These are phyloP conservation scores for Tenrec ecaudatus DNA, from an alignment of 2,113 vertebrate genomes.

Conservation along the genomic window DNA sequence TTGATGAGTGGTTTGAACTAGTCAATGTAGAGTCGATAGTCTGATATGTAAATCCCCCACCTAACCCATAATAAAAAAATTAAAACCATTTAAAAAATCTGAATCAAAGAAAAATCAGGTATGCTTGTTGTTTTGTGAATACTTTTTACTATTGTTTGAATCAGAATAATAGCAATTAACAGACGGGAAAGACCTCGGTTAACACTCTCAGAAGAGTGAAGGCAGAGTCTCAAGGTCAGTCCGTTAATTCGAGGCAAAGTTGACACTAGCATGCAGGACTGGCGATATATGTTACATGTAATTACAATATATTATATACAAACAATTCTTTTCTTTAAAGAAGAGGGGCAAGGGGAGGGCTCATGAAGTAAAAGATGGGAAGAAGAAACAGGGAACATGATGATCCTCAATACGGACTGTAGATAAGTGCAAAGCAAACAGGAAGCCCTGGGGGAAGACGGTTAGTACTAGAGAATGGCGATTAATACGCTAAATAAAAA, in stretches of 20 bases:
- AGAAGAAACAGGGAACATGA: conserved; percentile 14
- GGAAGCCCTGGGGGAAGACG: background rate
- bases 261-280: background rate
- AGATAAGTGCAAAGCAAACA: conserved; percentile 16
- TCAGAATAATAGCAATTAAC: background rate
- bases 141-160: conserved; percentile 5
- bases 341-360: background rate
- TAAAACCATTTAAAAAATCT: too few relatives aligned
- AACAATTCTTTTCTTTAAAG: background rate
- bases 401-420: background rate
- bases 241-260: conserved; percentile 15
- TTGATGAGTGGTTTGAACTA: too few relatives aligned
- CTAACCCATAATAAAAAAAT: too few relatives aligned
- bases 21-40: too few relatives aligned
- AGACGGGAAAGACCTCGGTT: background rate
- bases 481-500: background rate
- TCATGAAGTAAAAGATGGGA: background rate
- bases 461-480: background rate
- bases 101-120: conserved; percentile 31
- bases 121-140: conserved; percentile 17
- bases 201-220: conserved; percentile 10
- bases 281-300: too few relatives aligned
- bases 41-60: too few relatives aligned
- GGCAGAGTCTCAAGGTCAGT: background rate
- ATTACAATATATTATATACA: too few relatives aligned